Evolutionary conservation across 2,797 vertebrate genomes (phyloP).

Genomic region (Heteromormyrus szaboi): DNA sequence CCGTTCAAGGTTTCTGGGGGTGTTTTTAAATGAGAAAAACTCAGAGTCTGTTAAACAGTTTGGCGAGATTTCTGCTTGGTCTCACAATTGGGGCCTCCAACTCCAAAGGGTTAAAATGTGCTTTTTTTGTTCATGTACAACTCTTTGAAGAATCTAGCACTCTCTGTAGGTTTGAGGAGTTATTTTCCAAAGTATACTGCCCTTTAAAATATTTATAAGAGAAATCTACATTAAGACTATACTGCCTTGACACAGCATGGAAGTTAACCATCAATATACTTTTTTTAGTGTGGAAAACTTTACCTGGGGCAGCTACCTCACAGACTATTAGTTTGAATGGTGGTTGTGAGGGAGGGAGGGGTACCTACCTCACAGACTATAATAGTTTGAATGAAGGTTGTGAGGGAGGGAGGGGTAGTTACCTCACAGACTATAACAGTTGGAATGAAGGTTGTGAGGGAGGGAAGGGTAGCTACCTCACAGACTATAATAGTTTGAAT

Average conservation of each 20-base stretch:
- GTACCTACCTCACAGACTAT: not conserved
- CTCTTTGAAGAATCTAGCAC: not conserved
- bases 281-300: not conserved
- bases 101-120: not conserved
- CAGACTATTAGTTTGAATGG: no score
- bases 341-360: not conserved
- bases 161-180: not conserved
- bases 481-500: no score
- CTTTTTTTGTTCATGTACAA: not conserved
- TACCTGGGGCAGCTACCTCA: constrained; percentile 10
- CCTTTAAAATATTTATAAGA: not conserved
- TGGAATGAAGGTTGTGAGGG: not conserved
- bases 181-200: not conserved
- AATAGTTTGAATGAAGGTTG: not conserved
- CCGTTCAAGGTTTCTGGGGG: no score
- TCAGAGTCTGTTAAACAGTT: no score
- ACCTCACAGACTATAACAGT: not conserved
- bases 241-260: not conserved
- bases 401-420: no score
- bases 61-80: no score
- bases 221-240: not conserved
- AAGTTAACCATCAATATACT: not conserved
- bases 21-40: no score
- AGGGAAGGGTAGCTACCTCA: not conserved
- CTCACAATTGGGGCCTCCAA: no score